Evolutionary conservation across 2,888 invertebrate genomes (phyloP).

Genomic region (Sphaerophoria taeniata): DNA sequence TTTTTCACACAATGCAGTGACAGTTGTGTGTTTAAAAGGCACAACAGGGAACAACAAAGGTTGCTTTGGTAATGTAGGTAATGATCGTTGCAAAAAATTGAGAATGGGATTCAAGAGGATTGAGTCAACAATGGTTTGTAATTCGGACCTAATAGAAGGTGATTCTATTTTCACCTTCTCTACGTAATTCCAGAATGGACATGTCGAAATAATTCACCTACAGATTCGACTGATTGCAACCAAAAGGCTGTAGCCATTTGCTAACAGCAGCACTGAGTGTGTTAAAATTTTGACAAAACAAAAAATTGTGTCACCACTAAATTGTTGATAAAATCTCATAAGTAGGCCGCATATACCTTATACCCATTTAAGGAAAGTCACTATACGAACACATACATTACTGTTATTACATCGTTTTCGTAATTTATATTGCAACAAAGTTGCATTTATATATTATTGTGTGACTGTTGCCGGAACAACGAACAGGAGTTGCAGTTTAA

Average conservation of each 20-base stretch:
- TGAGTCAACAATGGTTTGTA: no score
- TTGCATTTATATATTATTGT: conserved; percentile 11
- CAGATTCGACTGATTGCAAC: no score
- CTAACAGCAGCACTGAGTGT: not conserved
- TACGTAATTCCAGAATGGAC: no score
- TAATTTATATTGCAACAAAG: conserved; percentile 17
- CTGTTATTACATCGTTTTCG: not conserved
- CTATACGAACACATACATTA: not conserved
- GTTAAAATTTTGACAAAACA: not conserved
- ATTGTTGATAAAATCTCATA: conserved; percentile 52
- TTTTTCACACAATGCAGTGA: not conserved
- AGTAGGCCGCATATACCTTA: conserved; percentile 41
- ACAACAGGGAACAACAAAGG: not conserved
- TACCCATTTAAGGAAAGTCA: not conserved
- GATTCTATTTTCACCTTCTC: no score
- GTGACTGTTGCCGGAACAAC: conserved; percentile 9
- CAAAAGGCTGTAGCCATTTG: not conserved
- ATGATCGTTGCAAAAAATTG: no score
- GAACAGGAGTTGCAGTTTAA: not conserved
- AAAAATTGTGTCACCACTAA: conserved; percentile 31
- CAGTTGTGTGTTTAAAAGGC: not conserved
- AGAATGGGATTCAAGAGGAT: no score
- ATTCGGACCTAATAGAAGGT: no score
- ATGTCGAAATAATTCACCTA: no score
- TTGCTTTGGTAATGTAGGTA: no score